phyloP scores from a whole-genome alignment of 2,113 vertebrate genomes.

The Callithrix jacchus region DNA sequence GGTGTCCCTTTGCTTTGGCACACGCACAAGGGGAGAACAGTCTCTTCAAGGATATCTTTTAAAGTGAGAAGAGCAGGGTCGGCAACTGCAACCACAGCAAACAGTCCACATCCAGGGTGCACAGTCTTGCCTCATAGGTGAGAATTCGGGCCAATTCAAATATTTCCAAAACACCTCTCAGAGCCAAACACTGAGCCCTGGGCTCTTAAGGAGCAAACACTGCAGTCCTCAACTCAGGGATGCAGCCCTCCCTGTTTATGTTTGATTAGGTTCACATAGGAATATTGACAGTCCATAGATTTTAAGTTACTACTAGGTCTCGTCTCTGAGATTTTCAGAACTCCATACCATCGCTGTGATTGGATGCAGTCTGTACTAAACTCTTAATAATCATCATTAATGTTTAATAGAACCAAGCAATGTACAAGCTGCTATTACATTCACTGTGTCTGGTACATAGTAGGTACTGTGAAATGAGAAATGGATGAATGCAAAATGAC shows the following conservation, averaged over 20 bases:
- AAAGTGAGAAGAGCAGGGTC: conserved; percentile 18
- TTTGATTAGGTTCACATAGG: neutral
- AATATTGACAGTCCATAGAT: neutral
- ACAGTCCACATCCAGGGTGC: neutral
- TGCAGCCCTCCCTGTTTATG: neutral
- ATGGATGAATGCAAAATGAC: neutral
- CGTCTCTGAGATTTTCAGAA: neutral
- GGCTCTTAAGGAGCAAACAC: neutral
- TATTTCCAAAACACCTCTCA: conserved; percentile 53
- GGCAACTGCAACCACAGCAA: conserved; percentile 56
- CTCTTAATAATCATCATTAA: neutral
- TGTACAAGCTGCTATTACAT: neutral
- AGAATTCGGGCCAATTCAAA: conserved; percentile 50
- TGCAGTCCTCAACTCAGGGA: neutral
- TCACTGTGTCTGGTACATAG: neutral
- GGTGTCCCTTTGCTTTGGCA: neutral
- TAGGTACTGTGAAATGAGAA: neutral
- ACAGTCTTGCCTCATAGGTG: neutral
- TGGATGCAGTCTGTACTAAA: neutral
- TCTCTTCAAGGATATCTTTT: neutral
- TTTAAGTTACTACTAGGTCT: neutral
- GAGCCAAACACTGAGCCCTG: neutral
- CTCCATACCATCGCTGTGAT: too few species aligned
- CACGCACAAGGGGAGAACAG: neutral
- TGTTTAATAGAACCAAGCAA: neutral